A percentile compares a stretch with the other conserved stretches of the same genome.
Evolutionary conservation across 2,888 invertebrate genomes (phyloP).

Genomic region (Marasmarcha lunaedactyla): DNA sequence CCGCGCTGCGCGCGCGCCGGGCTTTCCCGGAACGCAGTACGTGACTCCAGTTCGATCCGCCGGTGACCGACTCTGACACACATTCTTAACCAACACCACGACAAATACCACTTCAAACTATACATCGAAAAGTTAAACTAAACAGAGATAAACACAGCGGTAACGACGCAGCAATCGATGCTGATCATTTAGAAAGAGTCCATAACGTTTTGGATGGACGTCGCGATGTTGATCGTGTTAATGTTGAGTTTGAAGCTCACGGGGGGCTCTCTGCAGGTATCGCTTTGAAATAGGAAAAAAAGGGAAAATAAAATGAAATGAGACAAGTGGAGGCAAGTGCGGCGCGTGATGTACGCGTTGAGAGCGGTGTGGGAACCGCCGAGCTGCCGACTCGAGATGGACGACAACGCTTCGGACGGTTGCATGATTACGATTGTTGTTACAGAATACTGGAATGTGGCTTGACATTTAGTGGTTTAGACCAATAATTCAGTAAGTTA

Average conservation of each 20-base stretch:
- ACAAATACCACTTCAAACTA: not conserved
- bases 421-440: no score
- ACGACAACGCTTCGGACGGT: no score
- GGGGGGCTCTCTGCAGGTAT: slow-evolving; percentile 29
- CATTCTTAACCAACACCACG: slow-evolving; percentile 10
- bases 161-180: not conserved
- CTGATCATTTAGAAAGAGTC: slow-evolving; percentile 1
- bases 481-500: no score
- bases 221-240: slow-evolving; percentile 12
- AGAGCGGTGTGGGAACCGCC: slow-evolving; percentile 11
- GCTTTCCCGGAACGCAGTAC: slow-evolving; percentile 26
- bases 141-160: not conserved
- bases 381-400: no score
- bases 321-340: slow-evolving; percentile 23
- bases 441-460: no score
- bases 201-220: no score
- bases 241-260: slow-evolving; percentile 17
- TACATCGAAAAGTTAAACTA: not conserved
- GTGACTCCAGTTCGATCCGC: slow-evolving; percentile 30
- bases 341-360: slow-evolving; percentile 13
- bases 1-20: not conserved
- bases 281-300: slow-evolving; percentile 19
- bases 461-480: no score
- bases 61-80: slow-evolving; percentile 20
- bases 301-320: slow-evolving; percentile 21